Evolutionary conservation across 2,888 invertebrate species (phyloP).

Genomic region (Barypeithes pellucidus): DNA sequence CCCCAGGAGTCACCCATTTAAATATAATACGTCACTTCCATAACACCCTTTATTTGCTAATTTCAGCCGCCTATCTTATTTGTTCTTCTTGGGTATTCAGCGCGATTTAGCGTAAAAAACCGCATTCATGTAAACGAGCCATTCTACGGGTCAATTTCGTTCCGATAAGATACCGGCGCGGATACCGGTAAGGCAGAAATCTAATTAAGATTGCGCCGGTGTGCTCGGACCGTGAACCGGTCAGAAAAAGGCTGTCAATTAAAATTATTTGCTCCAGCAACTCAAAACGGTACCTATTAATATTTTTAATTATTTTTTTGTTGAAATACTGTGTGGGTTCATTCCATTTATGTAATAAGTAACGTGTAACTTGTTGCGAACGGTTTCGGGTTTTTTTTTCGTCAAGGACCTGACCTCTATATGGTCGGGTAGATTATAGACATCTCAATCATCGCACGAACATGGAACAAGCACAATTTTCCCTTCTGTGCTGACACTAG

Average conservation of each 20-base stretch:
- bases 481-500: too few relatives aligned
- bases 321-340: constrained; percentile 37
- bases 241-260: constrained; percentile 55
- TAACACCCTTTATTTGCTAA: too few relatives aligned
- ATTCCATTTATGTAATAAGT: constrained; percentile 27
- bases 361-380: neutral
- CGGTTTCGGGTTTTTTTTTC: constrained; percentile 13
- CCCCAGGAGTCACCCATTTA: too few relatives aligned
- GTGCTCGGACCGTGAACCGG: constrained; percentile 53
- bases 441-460: too few relatives aligned
- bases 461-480: too few relatives aligned
- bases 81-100: neutral
- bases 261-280: constrained; percentile 56
- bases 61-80: too few relatives aligned
- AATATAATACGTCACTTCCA: too few relatives aligned
- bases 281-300: constrained; percentile 55
- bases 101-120: neutral
- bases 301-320: constrained; percentile 54
- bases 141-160: constrained; percentile 13
- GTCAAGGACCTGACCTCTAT: constrained; percentile 3
- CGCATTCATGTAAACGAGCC: neutral
- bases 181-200: constrained; percentile 52
- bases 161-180: constrained; percentile 47
- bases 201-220: constrained; percentile 52
- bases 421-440: neutral